Base-by-base conservation (phyloP, 2,113 vertebrate genomes). In the Oreochromis niloticus region DNA sequence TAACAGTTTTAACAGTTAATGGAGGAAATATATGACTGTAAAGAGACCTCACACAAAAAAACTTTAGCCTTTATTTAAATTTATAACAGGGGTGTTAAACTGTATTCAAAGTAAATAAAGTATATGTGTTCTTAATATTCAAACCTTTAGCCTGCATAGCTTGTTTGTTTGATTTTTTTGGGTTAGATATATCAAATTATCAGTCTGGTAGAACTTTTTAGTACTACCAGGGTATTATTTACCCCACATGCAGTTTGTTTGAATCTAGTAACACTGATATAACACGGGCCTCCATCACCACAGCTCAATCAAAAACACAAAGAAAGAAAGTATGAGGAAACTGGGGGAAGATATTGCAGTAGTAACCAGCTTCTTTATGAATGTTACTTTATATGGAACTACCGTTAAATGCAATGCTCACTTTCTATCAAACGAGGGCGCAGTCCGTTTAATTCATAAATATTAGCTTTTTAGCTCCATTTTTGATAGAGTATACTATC, bases 351-450 rank as follows among this genome's bases (percentile, higher is more conserved):
- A 19, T 0, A 32, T 0, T 50, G 27, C 46, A 32, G 46, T 13
- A 78, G 43, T 78, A 19, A 78, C 2, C 71, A 78, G 27, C 24
- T 30, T 50, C 71, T 78, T 78, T 12, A 4, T 50, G 6, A 75
- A 11, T 50, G 27, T 6, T 78, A 50, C 46, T 78, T 78, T 32
- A 19, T 46, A 27, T 46, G 14, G 68, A 52, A 12, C 17, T 78
- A 0, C 73, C 27, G 17, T 34, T 27, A 50, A 17, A 63, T 84
- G 91, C 73, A 88, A 75, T 91, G n/a, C 17, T 27, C 9, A 8
- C 75, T 39, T 83, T 82, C 10, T 34, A 68, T 54, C 94, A 32
- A 39, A 50, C 3, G 94, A 85, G 88, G 94, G 92, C 92, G 93
- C 93, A 84, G 63, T 86, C 9, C 8, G 10, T 19, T 84, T 84